Percentiles rank a stretch among this genome's conserved stretches.
phyloP scores from a whole-genome alignment of 2,888 invertebrate species.

The Lepas anatifera region DNA sequence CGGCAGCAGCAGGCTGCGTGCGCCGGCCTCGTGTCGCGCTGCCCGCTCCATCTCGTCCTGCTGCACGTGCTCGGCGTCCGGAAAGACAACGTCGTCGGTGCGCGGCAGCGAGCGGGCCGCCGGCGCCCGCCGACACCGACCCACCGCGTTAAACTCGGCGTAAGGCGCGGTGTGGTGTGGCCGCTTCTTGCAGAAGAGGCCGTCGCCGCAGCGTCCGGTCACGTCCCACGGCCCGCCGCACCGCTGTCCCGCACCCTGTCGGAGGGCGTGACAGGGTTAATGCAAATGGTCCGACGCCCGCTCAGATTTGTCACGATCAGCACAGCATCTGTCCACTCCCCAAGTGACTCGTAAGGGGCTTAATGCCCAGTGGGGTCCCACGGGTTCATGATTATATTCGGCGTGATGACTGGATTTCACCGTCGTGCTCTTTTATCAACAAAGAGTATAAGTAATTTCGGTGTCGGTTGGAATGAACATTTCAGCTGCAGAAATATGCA shows the following conservation, averaged over 20 bases:
- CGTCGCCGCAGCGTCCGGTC: constrained; percentile 12
- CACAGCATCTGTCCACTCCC: no score
- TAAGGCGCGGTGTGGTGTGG: background rate
- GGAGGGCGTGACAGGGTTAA: background rate
- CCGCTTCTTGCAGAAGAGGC: constrained; percentile 12
- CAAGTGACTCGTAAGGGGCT: no score
- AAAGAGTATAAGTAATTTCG: no score
- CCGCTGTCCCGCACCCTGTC: constrained; percentile 13
- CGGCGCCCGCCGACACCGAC: background rate
- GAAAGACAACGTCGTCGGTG: background rate
- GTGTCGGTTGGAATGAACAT: no score
- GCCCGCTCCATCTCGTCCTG: constrained; percentile 1
- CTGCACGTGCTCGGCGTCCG: background rate
- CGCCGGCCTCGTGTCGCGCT: background rate
- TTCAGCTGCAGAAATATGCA: no score
- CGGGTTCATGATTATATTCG: no score
- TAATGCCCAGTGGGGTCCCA: no score
- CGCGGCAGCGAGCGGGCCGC: background rate
- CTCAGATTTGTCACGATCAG: no score
- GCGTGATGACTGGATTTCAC: no score
- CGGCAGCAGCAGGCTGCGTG: background rate
- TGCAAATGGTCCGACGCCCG: no score
- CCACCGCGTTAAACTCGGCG: background rate
- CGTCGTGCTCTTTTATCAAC: no score
- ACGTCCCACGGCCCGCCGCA: constrained; percentile 15